A percentile compares a stretch with the other conserved stretches of the same genome.
Evolutionary conservation across 2,888 invertebrate genomes (phyloP).

Genomic region (Barypeithes pellucidus): DNA sequence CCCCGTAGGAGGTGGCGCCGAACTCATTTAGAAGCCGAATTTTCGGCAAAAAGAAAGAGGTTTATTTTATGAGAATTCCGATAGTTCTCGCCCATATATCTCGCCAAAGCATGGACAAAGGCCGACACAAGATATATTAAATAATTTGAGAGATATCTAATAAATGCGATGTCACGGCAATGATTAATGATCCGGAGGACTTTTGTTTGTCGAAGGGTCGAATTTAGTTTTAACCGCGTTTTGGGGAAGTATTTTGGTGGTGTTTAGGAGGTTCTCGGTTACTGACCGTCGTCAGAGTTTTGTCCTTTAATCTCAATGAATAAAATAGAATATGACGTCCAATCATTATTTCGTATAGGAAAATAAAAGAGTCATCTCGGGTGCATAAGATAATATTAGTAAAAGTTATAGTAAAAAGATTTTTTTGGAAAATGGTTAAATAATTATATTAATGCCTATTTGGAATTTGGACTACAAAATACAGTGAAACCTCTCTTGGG

Average conservation of each 20-base stretch:
- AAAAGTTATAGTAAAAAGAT: no score
- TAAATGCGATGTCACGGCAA: conserved; percentile 57
- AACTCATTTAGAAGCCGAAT: conserved; percentile 34
- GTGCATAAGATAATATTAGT: no score
- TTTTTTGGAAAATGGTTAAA: no score
- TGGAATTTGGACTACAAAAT: no score
- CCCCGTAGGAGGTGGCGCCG: conserved; percentile 52
- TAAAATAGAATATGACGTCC: no score
- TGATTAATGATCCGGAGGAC: conserved; percentile 57
- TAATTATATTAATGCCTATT: no score
- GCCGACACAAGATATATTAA: conserved; percentile 55
- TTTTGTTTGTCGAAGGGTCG: conserved; percentile 56
- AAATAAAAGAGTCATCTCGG: no score
- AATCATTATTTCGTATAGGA: no score
- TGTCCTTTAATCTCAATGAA: no score
- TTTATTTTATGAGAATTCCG: conserved; percentile 44
- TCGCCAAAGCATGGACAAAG: conserved; percentile 54
- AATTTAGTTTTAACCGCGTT: conserved; percentile 50
- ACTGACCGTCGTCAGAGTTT: conserved; percentile 10
- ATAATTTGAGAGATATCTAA: conserved; percentile 59
- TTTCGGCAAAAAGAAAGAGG: conserved; percentile 49
- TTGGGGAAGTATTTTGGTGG: conserved; percentile 33
- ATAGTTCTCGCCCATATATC: conserved; percentile 56
- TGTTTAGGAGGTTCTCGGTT: conserved; percentile 23
- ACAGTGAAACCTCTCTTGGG: no score